Conservation (phyloP, 1,140 invertebrate species). For the Philaenus spumarius region DNA sequence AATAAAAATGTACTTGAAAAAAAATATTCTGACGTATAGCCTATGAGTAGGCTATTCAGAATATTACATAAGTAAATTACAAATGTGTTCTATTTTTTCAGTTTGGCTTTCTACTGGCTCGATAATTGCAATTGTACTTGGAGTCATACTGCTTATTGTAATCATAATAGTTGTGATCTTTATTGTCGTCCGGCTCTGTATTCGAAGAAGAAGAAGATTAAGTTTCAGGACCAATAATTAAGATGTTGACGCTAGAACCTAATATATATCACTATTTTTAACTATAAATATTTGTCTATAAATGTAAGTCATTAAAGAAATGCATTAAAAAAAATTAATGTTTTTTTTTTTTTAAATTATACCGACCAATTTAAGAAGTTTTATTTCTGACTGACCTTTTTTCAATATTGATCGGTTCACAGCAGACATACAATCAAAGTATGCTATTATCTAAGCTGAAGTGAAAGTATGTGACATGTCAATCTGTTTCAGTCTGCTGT, state of each 20-base stretch:
- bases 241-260: background rate
- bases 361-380: no score
- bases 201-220: conserved; percentile 20
- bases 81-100: conserved; percentile 19
- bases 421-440: no score
- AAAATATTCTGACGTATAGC: background rate
- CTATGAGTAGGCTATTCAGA: background rate
- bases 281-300: no score
- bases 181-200: conserved; percentile 19
- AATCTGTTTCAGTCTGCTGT: no score
- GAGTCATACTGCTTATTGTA: conserved; percentile 17
- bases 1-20: background rate
- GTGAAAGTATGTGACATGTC: no score
- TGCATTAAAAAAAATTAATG: no score
- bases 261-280: no score
- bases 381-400: no score
- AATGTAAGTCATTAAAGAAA: no score
- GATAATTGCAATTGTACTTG: conserved; percentile 27
- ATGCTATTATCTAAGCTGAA: no score
- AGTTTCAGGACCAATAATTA: conserved; percentile 2
- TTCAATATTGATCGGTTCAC: no score
- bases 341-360: background rate
- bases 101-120: conserved; percentile 25
- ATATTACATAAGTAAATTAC: background rate
- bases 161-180: conserved; percentile 21